Evolutionary conservation across 2,113 vertebrate genomes (phyloP).

Genomic region (Orthochromis malagaraziensis): DNA sequence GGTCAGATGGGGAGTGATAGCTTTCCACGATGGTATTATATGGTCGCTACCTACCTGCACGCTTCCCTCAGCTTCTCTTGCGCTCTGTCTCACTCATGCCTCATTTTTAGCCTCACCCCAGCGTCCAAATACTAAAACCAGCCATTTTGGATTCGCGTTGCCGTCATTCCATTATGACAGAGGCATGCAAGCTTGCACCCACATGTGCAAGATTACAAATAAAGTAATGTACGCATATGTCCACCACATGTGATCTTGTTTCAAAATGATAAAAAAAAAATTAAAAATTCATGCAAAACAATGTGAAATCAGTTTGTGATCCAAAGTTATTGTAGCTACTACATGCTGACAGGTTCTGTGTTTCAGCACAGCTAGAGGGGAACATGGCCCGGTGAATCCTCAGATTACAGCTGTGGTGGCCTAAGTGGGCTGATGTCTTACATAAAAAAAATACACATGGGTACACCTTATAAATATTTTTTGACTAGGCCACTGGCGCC

Average conservation of each 20-base stretch:
- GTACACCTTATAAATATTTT: background rate
- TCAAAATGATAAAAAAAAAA: background rate
- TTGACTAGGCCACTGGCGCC: background rate
- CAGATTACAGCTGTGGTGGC: background rate
- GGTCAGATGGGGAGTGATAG: constrained; percentile 56
- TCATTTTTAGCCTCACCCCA: constrained; percentile 33
- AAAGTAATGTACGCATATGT: constrained; percentile 1
- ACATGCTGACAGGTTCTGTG: background rate
- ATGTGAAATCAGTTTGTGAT: background rate
- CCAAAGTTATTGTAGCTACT: background rate
- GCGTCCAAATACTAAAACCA: constrained; percentile 40
- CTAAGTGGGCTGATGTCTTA: background rate
- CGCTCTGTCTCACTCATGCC: background rate
- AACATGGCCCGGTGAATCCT: background rate
- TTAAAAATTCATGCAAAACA: background rate
- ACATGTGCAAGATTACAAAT: constrained; percentile 26
- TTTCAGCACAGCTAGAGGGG: constrained; percentile 2
- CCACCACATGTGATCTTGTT: background rate
- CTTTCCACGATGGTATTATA: constrained; percentile 46
- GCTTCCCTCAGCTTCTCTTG: constrained; percentile 14
- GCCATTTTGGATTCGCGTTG: constrained; percentile 35
- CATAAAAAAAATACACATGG: background rate
- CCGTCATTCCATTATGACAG: constrained; percentile 35
- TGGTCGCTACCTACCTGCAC: constrained; percentile 20
- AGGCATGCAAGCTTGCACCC: background rate